A percentile compares a stretch with the other conserved stretches of the same genome.
Evolutionary conservation across 2,797 vertebrate species (phyloP).

Genomic region (Periophthalmus magnuspinnatus): DNA sequence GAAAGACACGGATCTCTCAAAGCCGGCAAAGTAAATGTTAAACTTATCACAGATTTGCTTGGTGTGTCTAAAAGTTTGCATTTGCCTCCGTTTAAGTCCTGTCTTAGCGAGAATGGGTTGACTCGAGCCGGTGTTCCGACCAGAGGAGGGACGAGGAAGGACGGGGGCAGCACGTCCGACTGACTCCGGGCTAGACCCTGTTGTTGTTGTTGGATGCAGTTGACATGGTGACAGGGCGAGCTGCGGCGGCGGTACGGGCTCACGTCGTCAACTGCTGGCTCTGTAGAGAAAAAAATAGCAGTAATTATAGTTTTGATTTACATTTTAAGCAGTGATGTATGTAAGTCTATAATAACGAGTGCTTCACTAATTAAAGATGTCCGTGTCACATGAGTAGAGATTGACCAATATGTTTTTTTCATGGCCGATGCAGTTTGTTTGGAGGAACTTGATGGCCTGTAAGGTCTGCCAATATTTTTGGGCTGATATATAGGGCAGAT

Average conservation of each 20-base stretch:
- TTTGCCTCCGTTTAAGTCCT: conserved; percentile 89
- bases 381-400: no score
- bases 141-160: conserved; percentile 52
- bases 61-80: conserved; percentile 93
- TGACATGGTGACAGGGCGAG: conserved; percentile 68
- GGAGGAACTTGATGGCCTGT: no score
- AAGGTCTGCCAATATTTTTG: no score
- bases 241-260: conserved; percentile 69
- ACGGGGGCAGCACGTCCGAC: conserved; percentile 78
- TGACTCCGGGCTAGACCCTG: conserved; percentile 82
- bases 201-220: conserved; percentile 54
- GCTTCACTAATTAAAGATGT: no score
- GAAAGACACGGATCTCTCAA: conserved; percentile 64
- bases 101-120: conserved; percentile 91
- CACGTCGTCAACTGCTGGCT: conserved; percentile 42
- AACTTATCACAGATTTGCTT: conserved; percentile 87
- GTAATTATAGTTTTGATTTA: not conserved
- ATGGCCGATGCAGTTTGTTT: no score
- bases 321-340: not conserved
- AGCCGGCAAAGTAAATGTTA: conserved; percentile 84
- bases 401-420: no score
- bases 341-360: no score
- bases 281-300: conserved; percentile 31
- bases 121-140: conserved; percentile 68
- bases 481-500: no score